Base-by-base conservation (phyloP, 1,140 invertebrate genomes). In the Ephestia elutella region DNA sequence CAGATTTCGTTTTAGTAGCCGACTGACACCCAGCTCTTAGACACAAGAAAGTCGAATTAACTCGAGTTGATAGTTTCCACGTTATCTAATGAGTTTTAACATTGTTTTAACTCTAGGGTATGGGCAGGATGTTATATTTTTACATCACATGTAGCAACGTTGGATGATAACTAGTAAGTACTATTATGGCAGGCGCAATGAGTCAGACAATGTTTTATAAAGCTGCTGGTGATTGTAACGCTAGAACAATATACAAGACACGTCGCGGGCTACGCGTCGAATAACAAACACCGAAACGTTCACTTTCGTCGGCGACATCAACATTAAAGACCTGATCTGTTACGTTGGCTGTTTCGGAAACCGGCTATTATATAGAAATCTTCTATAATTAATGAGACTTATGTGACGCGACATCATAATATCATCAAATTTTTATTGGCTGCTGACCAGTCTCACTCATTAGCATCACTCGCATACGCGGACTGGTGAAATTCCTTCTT, bases 231-330 rank as follows among this genome's bases (percentile, higher is more conserved):
- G 32, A 44, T 15, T 44, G 13, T 15, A 44, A 44, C 38, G 38
- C 13, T 17, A 44, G 38, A 44, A 44, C 38, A 44, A 44, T 70
- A 72, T 74, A 71, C 67, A 59, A 51, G 57, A 54, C 76, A 70
- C 76, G 81, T 80, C 75, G 78, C 62, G 63, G 65, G 65, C 74
- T 62, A 55, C 70, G 69, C 69, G 63, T 68, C 68, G 81, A 79
- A 83, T 86, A 78, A 80, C 78, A 87, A 87, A 78, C 78, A 80
- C 73, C 75, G 73, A 75, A 82, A 82, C 78, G 68, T 82, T 87
- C 84, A 79, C 84, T 87, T 87, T 87, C 82, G 67, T 68, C 67
- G 59, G 70, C 70, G 67, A 65, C 71, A 79, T 73, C 65, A 64
- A 70, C 70, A 75, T 76, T 75, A 71, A 67, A 50, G 65, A 71